Evolutionary conservation across 2,113 vertebrate species (phyloP), one percentile per base, ranked within the genome.

Genomic region (Plestiodon gilberti): DNA sequence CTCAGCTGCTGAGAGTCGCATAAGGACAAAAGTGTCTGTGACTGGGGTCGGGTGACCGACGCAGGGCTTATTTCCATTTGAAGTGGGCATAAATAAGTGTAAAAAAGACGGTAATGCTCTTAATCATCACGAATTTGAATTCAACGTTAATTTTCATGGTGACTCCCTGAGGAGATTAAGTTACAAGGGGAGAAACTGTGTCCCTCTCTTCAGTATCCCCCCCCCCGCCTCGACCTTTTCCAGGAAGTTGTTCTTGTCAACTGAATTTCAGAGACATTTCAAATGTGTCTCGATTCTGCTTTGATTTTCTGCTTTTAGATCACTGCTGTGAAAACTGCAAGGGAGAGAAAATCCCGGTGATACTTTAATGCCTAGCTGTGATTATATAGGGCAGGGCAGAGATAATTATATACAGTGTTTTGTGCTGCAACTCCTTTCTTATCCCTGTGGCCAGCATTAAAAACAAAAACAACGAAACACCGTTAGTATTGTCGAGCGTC

Each of bases 1-100:
- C 71, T 48, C 43, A 64, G 61, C 78, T 78, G 87, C 87, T 80
- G 83, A 71, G 55, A 71, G 55, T 69, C 25, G n/a, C 2, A 13
- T 13, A 43, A 25, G 20, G 23, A 6, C 28, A 52, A 20, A 48
- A 6, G 48, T 55, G 33, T n/a, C n/a, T n/a, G n/a, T 38, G 28
- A 35, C 17, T 9, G 64, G 74, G 65, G 40, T n/a, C 28, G 20
- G 73, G 35, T 48, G 25, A 59, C 33, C 1, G 73, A 17, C 11
- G n/a, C 38, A 22, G 14, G 43, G 6, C 10, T 59, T 75, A 9
- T 48, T 65, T 65, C 48, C 55, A 13, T 69, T 9, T n/a, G 33
- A 38, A 67, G 20, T 13, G 62, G 30, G 48, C 52, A 43, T 30
- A 5, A 57, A 43, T 33, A 57, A 57, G 48, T 28, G 25, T 17